Base-by-base conservation (phyloP, 2,888 invertebrate genomes). In the Listrodromus nycthemerus region DNA sequence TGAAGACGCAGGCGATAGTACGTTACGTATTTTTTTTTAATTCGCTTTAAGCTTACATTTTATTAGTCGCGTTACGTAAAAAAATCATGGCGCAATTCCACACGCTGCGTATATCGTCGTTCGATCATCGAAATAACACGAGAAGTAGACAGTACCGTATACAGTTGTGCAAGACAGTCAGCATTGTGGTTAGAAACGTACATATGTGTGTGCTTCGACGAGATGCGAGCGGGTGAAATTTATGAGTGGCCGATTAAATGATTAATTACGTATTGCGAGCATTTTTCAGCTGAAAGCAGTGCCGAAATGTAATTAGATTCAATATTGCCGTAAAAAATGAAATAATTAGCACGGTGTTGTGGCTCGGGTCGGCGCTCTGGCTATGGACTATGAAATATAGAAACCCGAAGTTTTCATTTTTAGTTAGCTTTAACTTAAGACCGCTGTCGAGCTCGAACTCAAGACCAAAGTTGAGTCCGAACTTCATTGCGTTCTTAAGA, bases 41-140 rank as follows among this genome's bases (percentile, higher is more conserved):
- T 75, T 78, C 48, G 66, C 74, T 37, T 37, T 27, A 65, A 76
- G n/a, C 71, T 75, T 37, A 66, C 50, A 75, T 73, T 85, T 73
- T 85, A 67, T 77, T 81, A 76, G 65, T 70, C 66, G 58, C 66
- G 80, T 89, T 89, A 87, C 86, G 87, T 88, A 88, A 90, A 89
- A 79, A 76, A 66, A 52, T 41, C 19, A 24, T 58, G 70, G 50
- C 37, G 74, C 65, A 81, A 77, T 55, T 55, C 45, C 45, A 80
- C 48, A 77, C 67, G 73, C 19, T 69, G 13, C 45, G 63, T 73
- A 19, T 66, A 71, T 69, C 24, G 67, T 33, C 67, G 67, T 83
- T 83, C 73, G 52, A 80, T 73, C 79, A 37, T 58, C 41, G 48
- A 45, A 58, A 24, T 10, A 55, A 74, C 58, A 33, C 45, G 30